A percentile compares a stretch with the other conserved stretches of the same genome.
phyloP scores from a whole-genome alignment of 2,888 invertebrate genomes.

The Acleris emargana region DNA sequence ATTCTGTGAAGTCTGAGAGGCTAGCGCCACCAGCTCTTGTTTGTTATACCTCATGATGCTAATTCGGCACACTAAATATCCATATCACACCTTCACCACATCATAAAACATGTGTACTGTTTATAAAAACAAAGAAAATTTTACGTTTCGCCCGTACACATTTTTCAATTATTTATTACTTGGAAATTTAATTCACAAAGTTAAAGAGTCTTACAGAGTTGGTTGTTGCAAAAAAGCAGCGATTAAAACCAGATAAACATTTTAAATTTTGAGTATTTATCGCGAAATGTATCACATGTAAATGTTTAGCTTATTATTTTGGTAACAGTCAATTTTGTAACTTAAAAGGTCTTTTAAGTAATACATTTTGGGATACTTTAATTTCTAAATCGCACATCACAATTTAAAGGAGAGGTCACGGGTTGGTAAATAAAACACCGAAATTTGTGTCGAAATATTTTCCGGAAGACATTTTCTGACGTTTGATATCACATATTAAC shows the following conservation, averaged over 20 bases:
- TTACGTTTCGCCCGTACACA: slow-evolving; percentile 5
- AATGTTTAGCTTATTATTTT: neutral
- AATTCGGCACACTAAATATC: slow-evolving; percentile 12
- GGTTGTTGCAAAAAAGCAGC: neutral
- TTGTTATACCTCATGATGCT: slow-evolving; percentile 94
- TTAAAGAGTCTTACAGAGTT: neutral
- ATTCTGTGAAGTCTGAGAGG: slow-evolving; percentile 93
- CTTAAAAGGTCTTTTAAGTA: neutral
- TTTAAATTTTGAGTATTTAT: neutral
- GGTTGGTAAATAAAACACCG: slow-evolving; percentile 18
- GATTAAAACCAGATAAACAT: neutral
- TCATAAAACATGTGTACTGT: neutral
- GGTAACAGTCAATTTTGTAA: neutral
- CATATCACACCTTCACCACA: slow-evolving; percentile 12
- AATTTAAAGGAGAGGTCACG: neutral
- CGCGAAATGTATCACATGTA: neutral
- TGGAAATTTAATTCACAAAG: neutral
- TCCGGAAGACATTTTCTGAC: slow-evolving; percentile 4
- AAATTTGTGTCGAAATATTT: slow-evolving; percentile 15
- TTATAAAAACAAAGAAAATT: neutral
- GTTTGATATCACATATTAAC: neutral
- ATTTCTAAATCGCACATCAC: neutral
- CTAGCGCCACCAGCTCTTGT: slow-evolving; percentile 92
- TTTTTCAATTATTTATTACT: slow-evolving; percentile 1
- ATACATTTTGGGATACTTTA: neutral